phyloP scores from a whole-genome alignment of 2,113 vertebrate species.

The Macrotus californicus region DNA sequence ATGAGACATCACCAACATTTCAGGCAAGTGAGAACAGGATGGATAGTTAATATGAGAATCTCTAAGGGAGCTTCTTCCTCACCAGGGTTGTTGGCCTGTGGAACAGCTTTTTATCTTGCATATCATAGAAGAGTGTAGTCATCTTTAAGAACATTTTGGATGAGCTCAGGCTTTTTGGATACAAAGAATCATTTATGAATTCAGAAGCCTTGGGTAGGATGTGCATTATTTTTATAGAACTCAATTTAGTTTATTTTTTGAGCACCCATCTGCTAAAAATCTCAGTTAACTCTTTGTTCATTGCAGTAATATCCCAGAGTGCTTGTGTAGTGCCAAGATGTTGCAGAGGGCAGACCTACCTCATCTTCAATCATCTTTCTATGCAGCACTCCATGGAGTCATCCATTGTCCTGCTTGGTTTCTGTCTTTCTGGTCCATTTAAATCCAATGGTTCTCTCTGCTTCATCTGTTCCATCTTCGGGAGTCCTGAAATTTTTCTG shows the following conservation, averaged over 20 bases:
- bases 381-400: not conserved
- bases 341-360: not conserved
- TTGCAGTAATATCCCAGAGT: not conserved
- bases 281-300: not conserved
- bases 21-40: not conserved
- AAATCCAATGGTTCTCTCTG: not conserved
- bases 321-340: not conserved
- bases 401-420: not conserved
- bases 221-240: not conserved
- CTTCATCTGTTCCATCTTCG: not conserved
- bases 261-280: not conserved
- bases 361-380: not conserved
- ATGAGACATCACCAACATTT: not conserved
- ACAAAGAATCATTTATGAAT: not conserved
- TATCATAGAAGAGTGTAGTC: not conserved
- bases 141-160: not conserved
- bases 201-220: not conserved
- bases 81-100: not conserved
- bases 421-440: not conserved
- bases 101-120: not conserved
- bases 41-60: not conserved
- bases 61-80: not conserved
- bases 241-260: not conserved
- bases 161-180: not conserved
- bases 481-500: not conserved